phyloP scores from a whole-genome alignment of 2,113 vertebrate genomes.

The Scomber scombrus region DNA sequence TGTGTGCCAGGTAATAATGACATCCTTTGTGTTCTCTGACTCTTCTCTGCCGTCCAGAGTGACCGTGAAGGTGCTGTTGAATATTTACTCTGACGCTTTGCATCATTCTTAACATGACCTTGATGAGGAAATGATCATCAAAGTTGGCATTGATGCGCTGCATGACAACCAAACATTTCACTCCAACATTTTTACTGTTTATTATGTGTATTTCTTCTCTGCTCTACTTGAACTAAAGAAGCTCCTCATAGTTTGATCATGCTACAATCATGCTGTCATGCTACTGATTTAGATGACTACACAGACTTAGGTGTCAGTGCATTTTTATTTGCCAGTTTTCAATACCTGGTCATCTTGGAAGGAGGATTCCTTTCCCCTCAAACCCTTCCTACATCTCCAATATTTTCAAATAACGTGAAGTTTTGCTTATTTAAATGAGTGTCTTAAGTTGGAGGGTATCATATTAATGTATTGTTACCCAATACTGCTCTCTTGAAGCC shows the following conservation, averaged over 20 bases:
- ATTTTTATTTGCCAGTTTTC: background rate
- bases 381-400: background rate
- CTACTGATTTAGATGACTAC: background rate
- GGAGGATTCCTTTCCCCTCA: background rate
- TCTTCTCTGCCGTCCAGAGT: background rate
- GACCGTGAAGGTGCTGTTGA: too few relatives aligned
- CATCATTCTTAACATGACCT: background rate
- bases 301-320: background rate
- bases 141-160: background rate
- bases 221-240: background rate
- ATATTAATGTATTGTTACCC: background rate
- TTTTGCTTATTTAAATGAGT: too few relatives aligned
- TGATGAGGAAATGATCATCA: background rate
- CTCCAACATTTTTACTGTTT: background rate
- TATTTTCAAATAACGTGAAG: background rate
- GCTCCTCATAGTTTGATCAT: background rate
- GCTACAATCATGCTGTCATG: background rate
- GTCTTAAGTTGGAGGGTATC: background rate
- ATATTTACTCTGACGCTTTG: background rate
- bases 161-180: background rate
- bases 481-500: background rate
- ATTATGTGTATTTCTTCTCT: background rate
- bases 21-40: background rate
- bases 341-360: background rate
- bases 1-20: background rate